These are phyloP conservation scores for Cliona cf. orientalis DNA, from an alignment of 37 sponge, comb jelly and placozoan species.

Conservation along the genomic window DNA sequence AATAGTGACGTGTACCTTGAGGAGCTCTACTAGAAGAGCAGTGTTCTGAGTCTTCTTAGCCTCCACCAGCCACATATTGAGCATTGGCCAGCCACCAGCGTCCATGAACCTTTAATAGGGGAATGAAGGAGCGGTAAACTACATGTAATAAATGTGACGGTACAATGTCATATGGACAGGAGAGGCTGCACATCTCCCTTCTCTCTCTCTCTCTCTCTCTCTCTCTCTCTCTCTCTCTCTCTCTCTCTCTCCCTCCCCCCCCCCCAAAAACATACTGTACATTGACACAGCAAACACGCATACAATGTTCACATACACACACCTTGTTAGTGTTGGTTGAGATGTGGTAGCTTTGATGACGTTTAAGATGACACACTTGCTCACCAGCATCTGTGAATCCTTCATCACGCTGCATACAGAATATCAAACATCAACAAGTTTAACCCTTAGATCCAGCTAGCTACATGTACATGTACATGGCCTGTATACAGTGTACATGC, in stretches of 20 bases:
- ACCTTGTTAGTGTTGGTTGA: slow-evolving; percentile 66
- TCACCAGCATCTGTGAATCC: slow-evolving; percentile 45
- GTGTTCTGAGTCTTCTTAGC: slow-evolving; percentile 67
- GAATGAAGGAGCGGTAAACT: slow-evolving; percentile 10
- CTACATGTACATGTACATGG: no score
- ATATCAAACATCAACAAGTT: background rate
- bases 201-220: no score
- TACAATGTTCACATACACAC: background rate
- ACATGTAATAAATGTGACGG: background rate
- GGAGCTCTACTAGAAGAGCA: slow-evolving; percentile 54
- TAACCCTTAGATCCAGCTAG: background rate
- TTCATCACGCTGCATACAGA: slow-evolving; percentile 64
- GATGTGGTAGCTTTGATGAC: slow-evolving; percentile 72
- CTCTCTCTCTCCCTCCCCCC: background rate
- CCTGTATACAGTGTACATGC: no score
- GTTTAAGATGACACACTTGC: slow-evolving; percentile 58
- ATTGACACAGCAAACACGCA: background rate
- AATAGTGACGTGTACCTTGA: no score
- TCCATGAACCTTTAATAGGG: slow-evolving; percentile 65
- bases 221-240: slow-evolving; percentile 10
- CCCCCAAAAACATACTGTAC: background rate
- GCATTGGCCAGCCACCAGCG: slow-evolving; percentile 74
- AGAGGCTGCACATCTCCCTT: background rate
- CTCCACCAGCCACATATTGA: slow-evolving; percentile 81
- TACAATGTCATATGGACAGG: background rate